Conservation (phyloP, 2,797 vertebrate species). For the Ambastaia sidthimunki region DNA sequence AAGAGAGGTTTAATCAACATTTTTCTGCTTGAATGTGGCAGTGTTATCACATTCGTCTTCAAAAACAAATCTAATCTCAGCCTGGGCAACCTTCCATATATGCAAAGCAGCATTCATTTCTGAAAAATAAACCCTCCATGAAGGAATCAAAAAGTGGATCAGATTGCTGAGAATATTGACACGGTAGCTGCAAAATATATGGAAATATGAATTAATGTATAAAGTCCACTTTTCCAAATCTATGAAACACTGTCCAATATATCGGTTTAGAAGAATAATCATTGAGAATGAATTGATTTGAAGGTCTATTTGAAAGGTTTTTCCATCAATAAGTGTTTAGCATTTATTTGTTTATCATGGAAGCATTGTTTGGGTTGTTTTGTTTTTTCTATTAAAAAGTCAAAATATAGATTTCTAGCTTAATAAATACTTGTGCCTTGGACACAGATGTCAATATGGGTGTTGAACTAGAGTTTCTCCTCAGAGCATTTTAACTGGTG, state of each 20-base stretch:
- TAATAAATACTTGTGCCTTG: too few species aligned
- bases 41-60: conserved; percentile 32
- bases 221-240: conserved; percentile 4
- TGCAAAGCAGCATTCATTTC: conserved; percentile 43
- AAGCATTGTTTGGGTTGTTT: too few species aligned
- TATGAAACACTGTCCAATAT: not conserved
- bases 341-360: not conserved
- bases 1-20: conserved; percentile 40
- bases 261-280: not conserved
- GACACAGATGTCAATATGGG: too few species aligned
- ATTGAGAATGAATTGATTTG: not conserved
- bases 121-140: conserved; percentile 24
- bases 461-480: too few species aligned
- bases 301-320: not conserved
- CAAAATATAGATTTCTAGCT: too few species aligned
- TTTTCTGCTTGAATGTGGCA: conserved; percentile 42
- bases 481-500: too few species aligned
- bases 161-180: conserved; percentile 27
- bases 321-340: not conserved
- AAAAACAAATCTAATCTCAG: conserved; percentile 46
- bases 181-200: conserved; percentile 11
- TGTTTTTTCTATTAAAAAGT: too few species aligned
- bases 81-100: conserved; percentile 41
- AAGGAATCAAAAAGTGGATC: conserved; percentile 23
- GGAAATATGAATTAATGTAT: conserved; percentile 7